Base-by-base conservation (phyloP, 2,888 invertebrate species). In the Oeneis ivallda region DNA sequence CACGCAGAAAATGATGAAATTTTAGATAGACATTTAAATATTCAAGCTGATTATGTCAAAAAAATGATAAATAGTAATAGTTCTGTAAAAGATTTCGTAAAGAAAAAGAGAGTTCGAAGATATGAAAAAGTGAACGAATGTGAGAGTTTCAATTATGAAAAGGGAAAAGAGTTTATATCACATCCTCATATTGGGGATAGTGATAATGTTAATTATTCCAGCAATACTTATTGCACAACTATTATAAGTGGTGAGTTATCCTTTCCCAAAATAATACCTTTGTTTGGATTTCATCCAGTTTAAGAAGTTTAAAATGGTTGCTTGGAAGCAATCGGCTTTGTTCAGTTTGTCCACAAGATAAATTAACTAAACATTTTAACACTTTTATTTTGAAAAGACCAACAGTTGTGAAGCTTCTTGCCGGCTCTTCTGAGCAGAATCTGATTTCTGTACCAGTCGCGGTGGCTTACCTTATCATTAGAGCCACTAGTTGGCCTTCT, bases 211-310 rank as follows among this genome's bases (percentile, higher is more conserved):
- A 74, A 75, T 32, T 90, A 90, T 60, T 82, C 79, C n/a, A 85
- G 82, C 47, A 80, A 82, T 49, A 74, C 79, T 7, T 77, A 85
- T 64, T 91, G 91, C 64, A 83, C 83, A 1, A 82, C 84, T 10
- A 79, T 82, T 60, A 82, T 91, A 45, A 76, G 75, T 71, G 87
- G 90, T 90, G 76, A 83, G 85, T 73, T 50, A 19, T 53, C 9
- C 4, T 53, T 1, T 49, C 0, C 17, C 0, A 34, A 37, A 54
- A 37, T 53, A 8, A 26, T 53, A 53, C n/a, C n/a, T n/a, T n/a
- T n/a, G n/a, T n/a, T n/a, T n/a, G n/a, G n/a, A n/a, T n/a, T n/a
- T n/a, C n/a, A n/a, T n/a, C n/a, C n/a, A n/a, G n/a, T n/a, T n/a
- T n/a, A n/a, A n/a, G n/a, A n/a, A n/a, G n/a, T n/a, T n/a, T n/a